A percentile compares a stretch with the other conserved stretches of the same genome.
Conservation (phyloP, 2,888 invertebrate genomes). For the Argynnis bischoffii region DNA sequence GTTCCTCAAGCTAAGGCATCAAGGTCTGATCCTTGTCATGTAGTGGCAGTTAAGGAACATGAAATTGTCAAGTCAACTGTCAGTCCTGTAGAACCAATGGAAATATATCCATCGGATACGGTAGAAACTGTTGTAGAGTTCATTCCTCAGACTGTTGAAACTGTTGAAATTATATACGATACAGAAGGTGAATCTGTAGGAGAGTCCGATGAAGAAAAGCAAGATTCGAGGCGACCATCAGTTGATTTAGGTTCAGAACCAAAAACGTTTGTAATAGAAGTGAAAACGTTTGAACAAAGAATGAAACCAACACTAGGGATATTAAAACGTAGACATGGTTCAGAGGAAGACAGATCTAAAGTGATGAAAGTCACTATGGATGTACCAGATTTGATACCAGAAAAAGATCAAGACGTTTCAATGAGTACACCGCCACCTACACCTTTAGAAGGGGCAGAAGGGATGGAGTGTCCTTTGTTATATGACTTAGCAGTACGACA, state of each 20-base stretch:
- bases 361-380: constrained; percentile 48
- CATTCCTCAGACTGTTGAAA: constrained; percentile 79
- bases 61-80: constrained; percentile 86
- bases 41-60: constrained; percentile 86
- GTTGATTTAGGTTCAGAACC: constrained; percentile 62
- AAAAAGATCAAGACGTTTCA: constrained; percentile 43
- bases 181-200: constrained; percentile 69
- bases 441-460: constrained; percentile 48
- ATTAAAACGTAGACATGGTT: constrained; percentile 52
- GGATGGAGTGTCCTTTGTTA: constrained; percentile 48
- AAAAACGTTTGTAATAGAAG: constrained; percentile 68
- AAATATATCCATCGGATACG: constrained; percentile 75
- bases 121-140: constrained; percentile 79
- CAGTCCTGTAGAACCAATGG: constrained; percentile 59
- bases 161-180: constrained; percentile 80
- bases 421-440: constrained; percentile 45
- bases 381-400: constrained; percentile 58
- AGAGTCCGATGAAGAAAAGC: constrained; percentile 51
- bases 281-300: constrained; percentile 64
- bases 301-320: constrained; percentile 68
- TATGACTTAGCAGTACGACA: constrained; percentile 48
- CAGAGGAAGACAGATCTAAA: constrained; percentile 49
- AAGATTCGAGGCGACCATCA: constrained; percentile 40
- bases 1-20: constrained; percentile 34
- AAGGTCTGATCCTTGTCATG: constrained; percentile 67